A percentile compares a stretch with the other conserved stretches of the same genome.
phyloP scores from a whole-genome alignment of 1,140 invertebrate genomes.

The Wiebesia pumilae region DNA sequence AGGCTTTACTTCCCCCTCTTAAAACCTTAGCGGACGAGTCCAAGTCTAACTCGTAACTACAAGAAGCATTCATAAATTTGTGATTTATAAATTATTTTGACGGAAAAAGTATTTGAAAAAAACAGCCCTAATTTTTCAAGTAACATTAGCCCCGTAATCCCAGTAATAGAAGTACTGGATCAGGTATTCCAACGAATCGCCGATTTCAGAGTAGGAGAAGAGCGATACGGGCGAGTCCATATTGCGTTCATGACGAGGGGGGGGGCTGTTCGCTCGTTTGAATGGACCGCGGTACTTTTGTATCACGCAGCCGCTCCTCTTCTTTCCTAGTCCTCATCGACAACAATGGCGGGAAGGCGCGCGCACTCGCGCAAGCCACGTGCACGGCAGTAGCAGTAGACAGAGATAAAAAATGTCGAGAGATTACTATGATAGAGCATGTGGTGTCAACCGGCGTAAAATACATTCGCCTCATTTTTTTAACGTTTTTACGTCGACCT shows the following conservation, averaged over 20 bases:
- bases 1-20: neutral
- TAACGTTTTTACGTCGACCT: neutral
- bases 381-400: slow-evolving; percentile 53
- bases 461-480: too few relatives aligned
- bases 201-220: neutral
- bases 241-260: slow-evolving; percentile 45
- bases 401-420: slow-evolving; percentile 44
- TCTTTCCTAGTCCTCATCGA: neutral
- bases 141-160: neutral
- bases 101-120: neutral
- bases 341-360: slow-evolving; percentile 69
- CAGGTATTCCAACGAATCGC: neutral
- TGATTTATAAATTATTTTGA: slow-evolving; percentile 52
- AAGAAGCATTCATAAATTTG: neutral
- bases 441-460: too few relatives aligned
- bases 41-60: slow-evolving; percentile 44
- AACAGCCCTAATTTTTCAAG: slow-evolving; percentile 43
- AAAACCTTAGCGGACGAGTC: slow-evolving; percentile 59
- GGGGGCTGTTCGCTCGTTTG: slow-evolving; percentile 56
- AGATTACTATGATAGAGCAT: neutral
- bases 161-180: neutral
- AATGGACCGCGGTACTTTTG: slow-evolving; percentile 56
- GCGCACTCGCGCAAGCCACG: slow-evolving; percentile 47
- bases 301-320: slow-evolving; percentile 27
- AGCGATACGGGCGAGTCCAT: slow-evolving; percentile 65